Evolutionary conservation across 2,888 invertebrate genomes (phyloP), one percentile per base, ranked within the genome.

Genomic region (Anticlea derivata): DNA sequence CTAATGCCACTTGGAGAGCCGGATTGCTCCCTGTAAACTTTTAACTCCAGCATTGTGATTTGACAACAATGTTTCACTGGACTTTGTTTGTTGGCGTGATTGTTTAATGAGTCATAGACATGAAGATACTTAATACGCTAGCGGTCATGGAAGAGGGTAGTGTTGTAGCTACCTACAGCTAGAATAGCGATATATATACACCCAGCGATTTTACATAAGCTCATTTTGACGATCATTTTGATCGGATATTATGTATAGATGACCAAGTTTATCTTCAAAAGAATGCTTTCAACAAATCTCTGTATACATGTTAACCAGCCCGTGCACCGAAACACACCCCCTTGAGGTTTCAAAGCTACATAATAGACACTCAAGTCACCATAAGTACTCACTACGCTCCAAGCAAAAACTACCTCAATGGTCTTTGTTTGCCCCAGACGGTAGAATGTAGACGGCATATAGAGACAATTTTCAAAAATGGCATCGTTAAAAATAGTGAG

Each of bases 401-500:
- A 23, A 48, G 50, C 44, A 52, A 50, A 54, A 44, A 43, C 44
- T 44, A 51, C 35, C 51, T 49, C 48, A 45, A 43, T 34, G 37
- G 43, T 46, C 50, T 60, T 58, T 62, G 60, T 62, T 55, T 48
- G 33, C 39, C 26, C 52, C 50, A 58, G 58, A 60, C 58, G 55
- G 47, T 49, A 52, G 48, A 61, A 55, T 56, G 62, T 66, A 58
- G 57, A 66, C 68, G 63, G 60, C 63, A 64, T 60, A 66, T 58
- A 66, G 66, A 66, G 73, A 64, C 72, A 78, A 80, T 81, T 80
- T 82, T 80, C 73, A 72, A 80, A 81, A 79, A 79, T 72, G 75
- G 74, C 80, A 59, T 75, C 80, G 72, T 79, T 80, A 83, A 82
- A 80, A 80, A 81, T 83, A 78, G 76, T 80, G 68, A 65, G 73